phyloP scores from a whole-genome alignment of 2,888 invertebrate genomes.

The Aphodius sticticus region DNA sequence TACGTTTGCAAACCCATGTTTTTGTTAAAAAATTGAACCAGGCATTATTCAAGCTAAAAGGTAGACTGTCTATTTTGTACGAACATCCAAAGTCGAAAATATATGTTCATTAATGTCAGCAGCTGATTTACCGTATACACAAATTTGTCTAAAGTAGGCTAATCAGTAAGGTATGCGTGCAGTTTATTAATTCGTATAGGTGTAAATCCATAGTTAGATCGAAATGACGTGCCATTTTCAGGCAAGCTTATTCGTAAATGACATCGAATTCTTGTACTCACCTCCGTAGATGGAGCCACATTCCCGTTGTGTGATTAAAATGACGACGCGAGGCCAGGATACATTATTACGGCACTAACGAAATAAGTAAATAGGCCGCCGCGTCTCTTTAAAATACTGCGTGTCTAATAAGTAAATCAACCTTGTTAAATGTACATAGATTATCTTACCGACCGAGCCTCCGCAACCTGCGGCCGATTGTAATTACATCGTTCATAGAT shows the following conservation, averaged over 20 bases:
- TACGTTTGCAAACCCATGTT: too few species aligned
- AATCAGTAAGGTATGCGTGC: too few species aligned
- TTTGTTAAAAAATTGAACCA: too few species aligned
- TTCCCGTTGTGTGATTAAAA: background rate
- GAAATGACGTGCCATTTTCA: too few species aligned
- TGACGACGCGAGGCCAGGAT: background rate
- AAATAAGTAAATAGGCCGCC: background rate
- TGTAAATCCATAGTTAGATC: too few species aligned
- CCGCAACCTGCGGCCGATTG: background rate
- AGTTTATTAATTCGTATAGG: too few species aligned
- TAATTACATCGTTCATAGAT: background rate
- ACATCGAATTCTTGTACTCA: background rate
- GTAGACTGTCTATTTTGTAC: too few species aligned
- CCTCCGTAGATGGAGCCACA: background rate
- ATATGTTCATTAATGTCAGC: too few species aligned
- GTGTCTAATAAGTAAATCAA: constrained; percentile 4
- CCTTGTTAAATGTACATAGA: constrained; percentile 4
- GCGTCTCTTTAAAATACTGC: background rate
- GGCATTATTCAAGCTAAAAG: too few species aligned
- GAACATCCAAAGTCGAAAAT: too few species aligned
- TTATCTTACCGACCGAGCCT: background rate
- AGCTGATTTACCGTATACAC: too few species aligned
- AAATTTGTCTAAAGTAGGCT: too few species aligned
- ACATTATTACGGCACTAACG: constrained; percentile 4
- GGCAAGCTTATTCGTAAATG: background rate